These are phyloP conservation scores for Mesoligia furuncula DNA, from an alignment of 2,888 invertebrate genomes.

Conservation along the genomic window DNA sequence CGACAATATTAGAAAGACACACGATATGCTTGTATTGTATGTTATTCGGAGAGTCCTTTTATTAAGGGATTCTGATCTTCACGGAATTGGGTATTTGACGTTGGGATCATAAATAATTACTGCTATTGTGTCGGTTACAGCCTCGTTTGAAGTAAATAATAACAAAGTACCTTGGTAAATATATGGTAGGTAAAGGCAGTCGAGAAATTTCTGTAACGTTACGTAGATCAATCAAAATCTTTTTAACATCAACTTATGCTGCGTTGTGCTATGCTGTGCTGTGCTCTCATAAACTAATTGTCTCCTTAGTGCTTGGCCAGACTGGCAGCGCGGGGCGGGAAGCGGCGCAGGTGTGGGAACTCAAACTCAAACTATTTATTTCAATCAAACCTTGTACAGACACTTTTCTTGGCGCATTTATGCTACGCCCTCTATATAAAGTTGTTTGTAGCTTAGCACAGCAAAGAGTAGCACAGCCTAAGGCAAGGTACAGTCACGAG, in stretches of 20 bases:
- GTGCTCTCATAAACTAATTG: background rate
- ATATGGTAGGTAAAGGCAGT: no score
- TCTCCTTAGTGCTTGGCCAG: no score
- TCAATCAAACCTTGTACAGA: no score
- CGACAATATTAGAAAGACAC: background rate
- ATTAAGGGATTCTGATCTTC: background rate
- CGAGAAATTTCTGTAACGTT: background rate
- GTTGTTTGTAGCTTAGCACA: no score
- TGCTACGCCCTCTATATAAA: no score
- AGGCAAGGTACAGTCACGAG: no score
- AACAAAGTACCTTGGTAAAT: background rate
- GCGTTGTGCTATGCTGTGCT: background rate
- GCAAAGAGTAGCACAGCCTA: no score
- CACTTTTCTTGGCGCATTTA: no score
- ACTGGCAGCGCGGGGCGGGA: no score
- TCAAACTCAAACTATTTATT: no score
- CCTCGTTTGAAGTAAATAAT: background rate
- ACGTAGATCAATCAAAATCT: background rate
- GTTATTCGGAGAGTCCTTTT: background rate
- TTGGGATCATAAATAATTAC: background rate
- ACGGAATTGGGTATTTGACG: conserved; percentile 14
- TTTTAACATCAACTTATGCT: background rate
- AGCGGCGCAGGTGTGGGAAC: no score
- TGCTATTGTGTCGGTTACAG: background rate
- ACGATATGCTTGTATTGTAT: background rate